Evolutionary conservation across 2,888 invertebrate species (phyloP).

Genomic region (Cinara cedri): DNA sequence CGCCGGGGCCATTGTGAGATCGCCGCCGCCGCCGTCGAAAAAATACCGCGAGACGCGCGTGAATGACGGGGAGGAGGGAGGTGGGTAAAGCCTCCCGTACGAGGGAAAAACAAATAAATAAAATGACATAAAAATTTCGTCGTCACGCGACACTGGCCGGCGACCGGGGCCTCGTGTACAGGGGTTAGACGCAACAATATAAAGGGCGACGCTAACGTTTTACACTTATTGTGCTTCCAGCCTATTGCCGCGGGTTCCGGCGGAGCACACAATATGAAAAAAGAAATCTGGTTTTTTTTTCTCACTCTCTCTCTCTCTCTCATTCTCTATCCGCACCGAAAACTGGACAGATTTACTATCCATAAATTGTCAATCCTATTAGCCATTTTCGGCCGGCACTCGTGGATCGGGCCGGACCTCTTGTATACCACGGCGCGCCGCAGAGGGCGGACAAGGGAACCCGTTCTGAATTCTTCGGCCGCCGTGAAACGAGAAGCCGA

Average conservation of each 20-base stretch:
- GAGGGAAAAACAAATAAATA: constrained; percentile 17
- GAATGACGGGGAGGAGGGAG: background rate
- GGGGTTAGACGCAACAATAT: background rate
- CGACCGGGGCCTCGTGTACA: background rate
- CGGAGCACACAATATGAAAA: background rate
- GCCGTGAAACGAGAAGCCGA: constrained; percentile 28
- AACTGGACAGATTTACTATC: constrained; percentile 53
- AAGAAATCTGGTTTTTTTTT: constrained; percentile 27
- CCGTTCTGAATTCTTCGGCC: constrained; percentile 31
- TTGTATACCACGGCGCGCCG: background rate
- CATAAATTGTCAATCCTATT: constrained; percentile 54
- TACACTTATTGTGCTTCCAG: constrained; percentile 15
- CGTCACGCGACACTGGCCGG: too few species aligned
- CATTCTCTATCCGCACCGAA: background rate
- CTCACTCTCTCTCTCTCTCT: background rate
- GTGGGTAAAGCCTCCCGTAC: too few species aligned
- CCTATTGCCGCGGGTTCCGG: background rate
- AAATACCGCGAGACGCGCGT: background rate
- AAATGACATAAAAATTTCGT: constrained; percentile 39
- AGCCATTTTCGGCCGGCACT: constrained; percentile 41
- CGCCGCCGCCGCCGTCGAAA: too few species aligned
- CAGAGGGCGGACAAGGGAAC: background rate
- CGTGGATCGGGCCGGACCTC: background rate
- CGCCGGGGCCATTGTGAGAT: background rate
- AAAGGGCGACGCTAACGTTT: constrained; percentile 28